Conservation (phyloP, 2,888 invertebrate genomes). For the Allolobophora icterica region DNA sequence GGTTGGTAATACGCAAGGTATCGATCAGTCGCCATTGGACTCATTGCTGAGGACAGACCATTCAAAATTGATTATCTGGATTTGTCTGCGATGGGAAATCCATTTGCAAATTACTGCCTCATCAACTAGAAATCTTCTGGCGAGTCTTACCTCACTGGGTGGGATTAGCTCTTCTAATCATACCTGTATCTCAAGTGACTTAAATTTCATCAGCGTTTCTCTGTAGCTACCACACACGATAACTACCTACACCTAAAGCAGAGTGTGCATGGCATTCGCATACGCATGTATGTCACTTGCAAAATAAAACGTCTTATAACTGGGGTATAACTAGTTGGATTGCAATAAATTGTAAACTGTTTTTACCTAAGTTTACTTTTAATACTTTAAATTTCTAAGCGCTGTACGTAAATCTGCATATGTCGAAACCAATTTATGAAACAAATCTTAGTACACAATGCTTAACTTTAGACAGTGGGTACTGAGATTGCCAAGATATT, state of each 20-base stretch:
- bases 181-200: not conserved
- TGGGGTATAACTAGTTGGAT: no score
- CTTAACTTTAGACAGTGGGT: no score
- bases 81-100: not conserved
- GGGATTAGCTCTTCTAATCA: not conserved
- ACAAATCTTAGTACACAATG: no score
- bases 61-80: not conserved
- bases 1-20: no score
- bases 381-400: no score
- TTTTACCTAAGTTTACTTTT: no score
- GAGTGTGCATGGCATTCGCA: not conserved
- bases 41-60: not conserved
- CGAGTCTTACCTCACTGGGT: not conserved
- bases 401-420: no score
- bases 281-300: not conserved
- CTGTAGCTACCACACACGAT: not conserved
- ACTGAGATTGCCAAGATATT: no score
- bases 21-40: not conserved
- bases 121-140: slow-evolving; percentile 1
- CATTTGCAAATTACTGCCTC: not conserved
- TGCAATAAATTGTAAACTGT: no score
- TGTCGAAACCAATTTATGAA: no score
- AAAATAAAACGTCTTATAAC: slow-evolving; percentile 17
- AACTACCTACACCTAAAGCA: not conserved
- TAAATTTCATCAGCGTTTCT: not conserved